Evolutionary conservation across 2,888 invertebrate species (phyloP).

Genomic region (Andricus quercusramuli): DNA sequence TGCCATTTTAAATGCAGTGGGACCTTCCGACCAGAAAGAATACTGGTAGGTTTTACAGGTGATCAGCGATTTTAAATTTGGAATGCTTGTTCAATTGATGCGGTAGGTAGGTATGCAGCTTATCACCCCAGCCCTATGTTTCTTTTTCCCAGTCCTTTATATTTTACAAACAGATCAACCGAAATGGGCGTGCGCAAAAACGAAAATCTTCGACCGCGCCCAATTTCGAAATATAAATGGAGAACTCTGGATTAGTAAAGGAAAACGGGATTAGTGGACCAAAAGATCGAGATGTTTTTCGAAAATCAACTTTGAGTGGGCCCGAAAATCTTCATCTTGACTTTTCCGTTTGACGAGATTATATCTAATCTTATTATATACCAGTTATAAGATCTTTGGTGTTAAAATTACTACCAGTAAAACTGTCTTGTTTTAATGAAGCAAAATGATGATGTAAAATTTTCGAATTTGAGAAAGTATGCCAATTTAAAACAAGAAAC

Average conservation of each 20-base stretch:
- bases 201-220: conserved; percentile 35
- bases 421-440: too few relatives aligned
- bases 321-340: neutral
- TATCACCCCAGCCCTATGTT: conserved; percentile 25
- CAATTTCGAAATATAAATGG: conserved; percentile 18
- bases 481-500: too few relatives aligned
- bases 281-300: conserved; percentile 30
- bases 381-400: neutral
- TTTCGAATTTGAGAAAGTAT: neutral
- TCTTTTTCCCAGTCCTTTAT: conserved; percentile 24
- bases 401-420: neutral
- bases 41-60: conserved; percentile 23
- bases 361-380: conserved; percentile 4
- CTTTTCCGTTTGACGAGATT: conserved; percentile 18
- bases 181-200: conserved; percentile 30
- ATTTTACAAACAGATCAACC: conserved; percentile 15
- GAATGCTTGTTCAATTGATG: conserved; percentile 35
- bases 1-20: conserved; percentile 61
- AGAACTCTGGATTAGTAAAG: conserved; percentile 18
- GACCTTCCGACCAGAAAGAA: neutral
- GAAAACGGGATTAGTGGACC: conserved; percentile 41
- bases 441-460: too few relatives aligned
- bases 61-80: conserved; percentile 22
- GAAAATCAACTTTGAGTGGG: conserved; percentile 18
- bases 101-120: conserved; percentile 32